Evolutionary conservation across 2,888 invertebrate genomes (phyloP).

Genomic region (Cantharis rustica): DNA sequence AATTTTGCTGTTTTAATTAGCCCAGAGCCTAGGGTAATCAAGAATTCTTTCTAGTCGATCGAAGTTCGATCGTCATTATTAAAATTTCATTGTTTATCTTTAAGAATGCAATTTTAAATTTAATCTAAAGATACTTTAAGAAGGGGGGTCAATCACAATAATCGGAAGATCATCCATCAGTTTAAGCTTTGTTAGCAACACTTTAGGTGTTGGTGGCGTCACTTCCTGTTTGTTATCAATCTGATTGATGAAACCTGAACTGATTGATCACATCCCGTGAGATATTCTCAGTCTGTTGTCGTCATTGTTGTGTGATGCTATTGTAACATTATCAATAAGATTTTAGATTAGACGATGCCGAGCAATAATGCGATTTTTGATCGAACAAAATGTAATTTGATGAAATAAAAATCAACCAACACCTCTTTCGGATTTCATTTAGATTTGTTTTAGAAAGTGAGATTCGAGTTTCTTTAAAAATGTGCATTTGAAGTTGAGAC

Average conservation of each 20-base stretch:
- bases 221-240: slow-evolving; percentile 32
- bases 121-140: neutral
- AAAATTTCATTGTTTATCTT: neutral
- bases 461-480: neutral
- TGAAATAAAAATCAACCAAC: neutral
- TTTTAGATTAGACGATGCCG: neutral
- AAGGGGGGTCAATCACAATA: slow-evolving; percentile 5
- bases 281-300: slow-evolving; percentile 27
- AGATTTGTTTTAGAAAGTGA: neutral
- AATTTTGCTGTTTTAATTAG: slow-evolving; percentile 17
- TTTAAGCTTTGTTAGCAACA: slow-evolving; percentile 26
- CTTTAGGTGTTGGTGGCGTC: slow-evolving; percentile 31
- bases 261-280: slow-evolving; percentile 32
- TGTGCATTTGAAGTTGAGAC: slow-evolving; percentile 1
- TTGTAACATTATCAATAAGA: slow-evolving; percentile 11
- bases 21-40: neutral
- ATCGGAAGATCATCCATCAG: slow-evolving; percentile 27
- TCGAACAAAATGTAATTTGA: neutral
- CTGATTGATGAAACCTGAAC: slow-evolving; percentile 33
- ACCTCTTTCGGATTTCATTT: neutral
- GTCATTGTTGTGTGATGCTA: slow-evolving; percentile 22
- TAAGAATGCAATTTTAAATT: neutral
- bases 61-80: neutral
- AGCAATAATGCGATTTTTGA: neutral
- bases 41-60: neutral